Percentiles rank a stretch among this genome's conserved stretches.
phyloP scores from a whole-genome alignment of 2,113 vertebrate species.

The Atrichornis clamosus region DNA sequence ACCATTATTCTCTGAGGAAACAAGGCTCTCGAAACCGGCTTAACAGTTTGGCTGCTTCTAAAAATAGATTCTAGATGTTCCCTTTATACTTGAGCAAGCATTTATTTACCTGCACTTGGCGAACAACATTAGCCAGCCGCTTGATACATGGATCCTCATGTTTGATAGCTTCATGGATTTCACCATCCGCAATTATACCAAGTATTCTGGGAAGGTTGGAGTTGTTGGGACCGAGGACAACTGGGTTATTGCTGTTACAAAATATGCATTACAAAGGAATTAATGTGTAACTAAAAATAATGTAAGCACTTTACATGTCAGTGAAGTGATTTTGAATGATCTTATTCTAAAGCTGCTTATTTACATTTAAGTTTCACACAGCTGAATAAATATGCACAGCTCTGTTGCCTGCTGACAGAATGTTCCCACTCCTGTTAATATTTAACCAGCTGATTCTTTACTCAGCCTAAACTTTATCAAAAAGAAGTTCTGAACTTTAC shows the following conservation, averaged over 20 bases:
- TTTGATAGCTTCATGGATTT: conserved; percentile 92
- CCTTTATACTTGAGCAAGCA: not conserved
- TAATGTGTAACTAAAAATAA: not conserved
- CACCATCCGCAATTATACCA: conserved; percentile 92
- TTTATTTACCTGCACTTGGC: conserved; percentile 90
- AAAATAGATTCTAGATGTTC: not conserved
- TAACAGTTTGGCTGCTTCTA: not conserved
- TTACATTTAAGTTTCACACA: not conserved
- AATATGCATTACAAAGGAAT: not conserved
- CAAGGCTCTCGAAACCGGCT: not conserved
- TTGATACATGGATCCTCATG: conserved; percentile 92
- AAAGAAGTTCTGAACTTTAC: conserved; percentile 7
- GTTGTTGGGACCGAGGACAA: conserved; percentile 95
- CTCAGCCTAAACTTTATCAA: not conserved
- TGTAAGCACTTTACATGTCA: not conserved
- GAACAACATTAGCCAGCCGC: conserved; percentile 92
- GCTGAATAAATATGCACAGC: not conserved
- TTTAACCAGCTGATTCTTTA: conserved; percentile 17
- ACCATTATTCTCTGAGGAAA: not conserved
- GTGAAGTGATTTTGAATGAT: not conserved
- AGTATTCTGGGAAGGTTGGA: conserved; percentile 95
- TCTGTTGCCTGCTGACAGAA: not conserved
- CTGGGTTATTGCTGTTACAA: conserved; percentile 88
- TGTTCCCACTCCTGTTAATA: conserved; percentile 13
- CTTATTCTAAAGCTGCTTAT: not conserved